Evolutionary conservation across 2,888 invertebrate genomes (phyloP).

Genomic region (Eristalis intricaria): DNA sequence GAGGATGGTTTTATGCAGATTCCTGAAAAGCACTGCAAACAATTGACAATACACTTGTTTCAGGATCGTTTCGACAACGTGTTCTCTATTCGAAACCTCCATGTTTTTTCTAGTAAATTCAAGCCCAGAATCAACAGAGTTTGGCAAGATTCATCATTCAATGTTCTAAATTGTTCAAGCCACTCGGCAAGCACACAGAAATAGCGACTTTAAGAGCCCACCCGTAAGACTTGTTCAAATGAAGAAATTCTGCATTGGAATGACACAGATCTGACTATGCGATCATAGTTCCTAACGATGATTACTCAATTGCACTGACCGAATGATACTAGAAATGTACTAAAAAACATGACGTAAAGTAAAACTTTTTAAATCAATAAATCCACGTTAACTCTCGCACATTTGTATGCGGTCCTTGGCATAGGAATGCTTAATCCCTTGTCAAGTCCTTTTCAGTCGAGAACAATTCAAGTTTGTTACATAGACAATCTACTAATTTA

Average conservation of each 20-base stretch:
- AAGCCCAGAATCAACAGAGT: too few relatives aligned
- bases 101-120: too few relatives aligned
- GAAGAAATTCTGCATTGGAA: neutral
- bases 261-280: neutral
- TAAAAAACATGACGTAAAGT: slow-evolving; percentile 9
- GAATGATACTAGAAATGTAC: slow-evolving; percentile 32
- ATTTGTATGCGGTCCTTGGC: neutral
- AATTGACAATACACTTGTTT: too few relatives aligned
- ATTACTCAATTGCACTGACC: neutral
- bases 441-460: neutral
- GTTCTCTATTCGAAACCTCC: too few relatives aligned
- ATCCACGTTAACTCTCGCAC: neutral
- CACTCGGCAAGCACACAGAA: too few relatives aligned
- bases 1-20: too few relatives aligned
- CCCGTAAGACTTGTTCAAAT: neutral
- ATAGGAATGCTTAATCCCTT: neutral
- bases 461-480: neutral
- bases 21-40: too few relatives aligned
- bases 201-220: neutral
- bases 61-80: too few relatives aligned
- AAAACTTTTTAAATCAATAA: neutral
- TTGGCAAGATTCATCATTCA: too few relatives aligned
- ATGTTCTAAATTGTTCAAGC: too few relatives aligned
- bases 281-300: neutral
- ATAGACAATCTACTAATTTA: neutral